Evolutionary conservation across 2,888 invertebrate species (phyloP).

Genomic region (Oscheius sp.): DNA sequence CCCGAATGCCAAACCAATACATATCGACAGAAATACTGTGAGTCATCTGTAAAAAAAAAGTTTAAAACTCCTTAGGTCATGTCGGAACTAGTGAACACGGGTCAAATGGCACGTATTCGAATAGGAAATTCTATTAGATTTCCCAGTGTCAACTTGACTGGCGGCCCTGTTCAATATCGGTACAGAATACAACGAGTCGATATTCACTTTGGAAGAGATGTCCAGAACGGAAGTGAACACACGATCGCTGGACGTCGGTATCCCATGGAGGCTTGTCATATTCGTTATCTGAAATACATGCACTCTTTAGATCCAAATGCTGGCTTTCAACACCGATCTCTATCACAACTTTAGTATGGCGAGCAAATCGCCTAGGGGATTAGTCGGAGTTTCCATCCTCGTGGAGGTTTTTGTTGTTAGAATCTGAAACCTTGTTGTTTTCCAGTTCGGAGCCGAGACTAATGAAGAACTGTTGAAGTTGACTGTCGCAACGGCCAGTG

Average conservation of each 20-base stretch:
- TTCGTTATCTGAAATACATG: not conserved
- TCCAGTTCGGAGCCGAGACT: constrained; percentile 58
- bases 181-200: constrained; percentile 63
- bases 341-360: constrained; percentile 96
- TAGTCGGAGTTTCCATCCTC: constrained; percentile 91
- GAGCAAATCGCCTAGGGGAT: constrained; percentile 90
- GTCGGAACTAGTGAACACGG: constrained; percentile 61
- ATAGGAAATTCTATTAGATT: constrained; percentile 74
- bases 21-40: constrained; percentile 91
- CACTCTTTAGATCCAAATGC: constrained; percentile 89
- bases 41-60: not conserved
- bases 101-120: constrained; percentile 64
- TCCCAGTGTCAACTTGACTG: constrained; percentile 79
- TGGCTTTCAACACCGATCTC: constrained; percentile 95
- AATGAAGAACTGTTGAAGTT: constrained; percentile 62
- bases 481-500: constrained; percentile 57
- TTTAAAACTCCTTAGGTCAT: constrained; percentile 43
- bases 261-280: constrained; percentile 89
- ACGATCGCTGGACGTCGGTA: constrained; percentile 93
- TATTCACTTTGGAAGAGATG: constrained; percentile 87
- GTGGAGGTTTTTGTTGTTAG: constrained; percentile 82
- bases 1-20: constrained; percentile 89
- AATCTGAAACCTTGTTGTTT: not conserved
- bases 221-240: constrained; percentile 91
- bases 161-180: constrained; percentile 60